Evolutionary conservation across 2,888 invertebrate genomes (phyloP).

Genomic region (Ferrisia virgata): DNA sequence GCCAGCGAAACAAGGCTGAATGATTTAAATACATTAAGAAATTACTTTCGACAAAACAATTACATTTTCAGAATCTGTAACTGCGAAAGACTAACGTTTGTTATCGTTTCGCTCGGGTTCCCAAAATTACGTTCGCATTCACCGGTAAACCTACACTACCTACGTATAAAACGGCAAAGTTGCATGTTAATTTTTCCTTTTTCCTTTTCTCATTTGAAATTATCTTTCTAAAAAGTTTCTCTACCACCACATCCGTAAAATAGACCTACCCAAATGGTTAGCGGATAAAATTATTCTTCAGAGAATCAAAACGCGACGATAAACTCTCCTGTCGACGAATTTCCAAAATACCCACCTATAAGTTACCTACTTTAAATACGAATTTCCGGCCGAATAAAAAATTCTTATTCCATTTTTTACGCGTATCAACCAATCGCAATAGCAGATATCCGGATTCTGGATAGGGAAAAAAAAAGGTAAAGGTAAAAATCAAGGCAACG

Average conservation of each 20-base stretch:
- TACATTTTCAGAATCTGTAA: slow-evolving; percentile 43
- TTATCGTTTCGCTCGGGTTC: slow-evolving; percentile 26
- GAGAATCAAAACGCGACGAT: neutral
- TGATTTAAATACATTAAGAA: slow-evolving; percentile 42
- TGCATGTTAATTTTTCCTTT: neutral
- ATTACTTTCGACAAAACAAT: slow-evolving; percentile 44
- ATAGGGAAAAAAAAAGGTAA: too few species aligned
- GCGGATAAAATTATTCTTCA: neutral
- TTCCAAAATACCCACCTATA: too few species aligned
- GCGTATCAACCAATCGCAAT: too few species aligned
- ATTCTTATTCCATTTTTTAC: neutral
- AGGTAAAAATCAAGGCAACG: neutral
- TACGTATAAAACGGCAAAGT: neutral
- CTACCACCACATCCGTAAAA: neutral
- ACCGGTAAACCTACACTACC: neutral
- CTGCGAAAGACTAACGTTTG: slow-evolving; percentile 42
- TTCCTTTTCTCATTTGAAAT: neutral
- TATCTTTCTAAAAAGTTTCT: neutral
- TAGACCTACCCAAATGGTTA: neutral
- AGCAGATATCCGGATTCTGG: too few species aligned
- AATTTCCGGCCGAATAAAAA: neutral
- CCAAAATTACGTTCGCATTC: slow-evolving; percentile 8
- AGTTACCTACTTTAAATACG: neutral
- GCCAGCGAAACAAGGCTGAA: slow-evolving; percentile 41
- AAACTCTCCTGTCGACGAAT: neutral